Evolutionary conservation across 2,797 vertebrate genomes (phyloP).

Genomic region (Miichthys miiuy): DNA sequence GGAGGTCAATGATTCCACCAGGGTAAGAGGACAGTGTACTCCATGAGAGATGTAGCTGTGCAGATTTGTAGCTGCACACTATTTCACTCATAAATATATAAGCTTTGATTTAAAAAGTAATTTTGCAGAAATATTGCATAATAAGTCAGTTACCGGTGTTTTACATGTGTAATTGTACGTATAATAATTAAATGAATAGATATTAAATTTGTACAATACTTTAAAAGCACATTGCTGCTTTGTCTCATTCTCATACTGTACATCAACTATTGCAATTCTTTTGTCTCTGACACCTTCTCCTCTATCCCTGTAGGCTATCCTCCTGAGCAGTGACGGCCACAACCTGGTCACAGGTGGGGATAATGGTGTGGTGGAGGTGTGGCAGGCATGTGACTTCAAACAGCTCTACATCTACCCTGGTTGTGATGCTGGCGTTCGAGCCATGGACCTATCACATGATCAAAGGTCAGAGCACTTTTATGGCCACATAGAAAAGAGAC

Average conservation of each 20-base stretch:
- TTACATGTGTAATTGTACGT: not conserved
- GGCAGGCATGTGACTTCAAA: constrained; percentile 99
- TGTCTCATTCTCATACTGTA: not conserved
- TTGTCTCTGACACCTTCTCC: not conserved
- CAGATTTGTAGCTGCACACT: not conserved
- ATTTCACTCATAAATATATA: not conserved
- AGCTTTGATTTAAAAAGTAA: not conserved
- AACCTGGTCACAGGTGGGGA: constrained; percentile 97
- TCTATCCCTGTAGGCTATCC: constrained; percentile 87
- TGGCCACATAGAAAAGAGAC: not conserved
- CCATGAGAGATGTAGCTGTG: not conserved
- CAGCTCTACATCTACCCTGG: constrained; percentile 98
- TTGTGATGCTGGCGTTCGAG: constrained; percentile 96
- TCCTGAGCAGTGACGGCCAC: constrained; percentile 97
- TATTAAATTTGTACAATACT: not conserved
- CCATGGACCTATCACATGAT: constrained; percentile 98
- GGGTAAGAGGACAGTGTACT: constrained; percentile 81
- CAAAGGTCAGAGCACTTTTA: constrained; percentile 89
- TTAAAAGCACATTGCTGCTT: not conserved
- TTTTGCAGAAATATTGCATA: not conserved
- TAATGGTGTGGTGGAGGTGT: constrained; percentile 97
- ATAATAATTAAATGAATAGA: not conserved
- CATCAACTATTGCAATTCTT: not conserved
- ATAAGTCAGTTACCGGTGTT: too few species aligned
- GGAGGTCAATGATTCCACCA: constrained; percentile 96